phyloP scores from a whole-genome alignment of 2,888 invertebrate species.

The Lissonota sp. region DNA sequence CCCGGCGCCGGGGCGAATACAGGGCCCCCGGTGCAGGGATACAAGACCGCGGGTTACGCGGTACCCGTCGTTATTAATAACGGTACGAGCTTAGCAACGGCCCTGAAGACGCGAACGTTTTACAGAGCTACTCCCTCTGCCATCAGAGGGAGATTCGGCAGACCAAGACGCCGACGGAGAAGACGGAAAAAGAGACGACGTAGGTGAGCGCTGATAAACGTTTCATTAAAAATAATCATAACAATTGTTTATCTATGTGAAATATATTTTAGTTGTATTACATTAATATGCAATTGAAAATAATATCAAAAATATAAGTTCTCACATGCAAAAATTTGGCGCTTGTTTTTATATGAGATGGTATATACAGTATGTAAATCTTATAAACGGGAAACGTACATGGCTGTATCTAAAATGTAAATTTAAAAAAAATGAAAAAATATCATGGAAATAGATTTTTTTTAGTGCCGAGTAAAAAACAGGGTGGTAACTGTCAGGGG shows the following conservation, averaged over 20 bases:
- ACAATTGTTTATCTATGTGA: neutral
- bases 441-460: too few relatives aligned
- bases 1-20: slow-evolving; percentile 81
- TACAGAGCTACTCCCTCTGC: slow-evolving; percentile 77
- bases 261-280: too few relatives aligned
- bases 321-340: too few relatives aligned
- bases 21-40: slow-evolving; percentile 83
- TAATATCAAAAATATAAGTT: too few relatives aligned
- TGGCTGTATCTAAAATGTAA: too few relatives aligned
- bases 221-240: slow-evolving; percentile 7
- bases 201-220: slow-evolving; percentile 73
- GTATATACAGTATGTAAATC: neutral
- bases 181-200: slow-evolving; percentile 83
- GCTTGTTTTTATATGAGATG: too few relatives aligned
- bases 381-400: slow-evolving; percentile 3
- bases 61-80: slow-evolving; percentile 1
- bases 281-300: too few relatives aligned
- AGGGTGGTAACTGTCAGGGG: too few relatives aligned
- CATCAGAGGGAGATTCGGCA: slow-evolving; percentile 78
- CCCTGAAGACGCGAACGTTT: slow-evolving; percentile 80
- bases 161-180: slow-evolving; percentile 81
- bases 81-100: slow-evolving; percentile 80
- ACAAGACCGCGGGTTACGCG: slow-evolving; percentile 69
- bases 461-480: too few relatives aligned
- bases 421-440: too few relatives aligned